These are phyloP conservation scores for Sciurus vulgaris DNA, from an alignment of 2,797 vertebrate genomes.

Conservation along the genomic window DNA sequence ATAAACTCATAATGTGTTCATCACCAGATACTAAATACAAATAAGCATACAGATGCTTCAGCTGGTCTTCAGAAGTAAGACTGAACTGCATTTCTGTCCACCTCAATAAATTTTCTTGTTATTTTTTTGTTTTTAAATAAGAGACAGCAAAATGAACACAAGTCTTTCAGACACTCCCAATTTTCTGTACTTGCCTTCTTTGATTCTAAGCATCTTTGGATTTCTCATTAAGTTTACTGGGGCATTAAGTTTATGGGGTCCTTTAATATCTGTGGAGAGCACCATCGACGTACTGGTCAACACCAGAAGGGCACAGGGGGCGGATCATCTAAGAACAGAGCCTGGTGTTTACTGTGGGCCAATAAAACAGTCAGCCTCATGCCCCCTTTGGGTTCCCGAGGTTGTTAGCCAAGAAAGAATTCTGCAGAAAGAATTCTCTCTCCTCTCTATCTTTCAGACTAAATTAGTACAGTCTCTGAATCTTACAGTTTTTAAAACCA, in stretches of 20 bases:
- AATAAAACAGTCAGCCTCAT: slow-evolving; percentile 53
- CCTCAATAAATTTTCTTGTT: background rate
- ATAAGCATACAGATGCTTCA: background rate
- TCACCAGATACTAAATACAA: background rate
- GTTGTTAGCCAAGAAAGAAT: background rate
- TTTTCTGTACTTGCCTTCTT: slow-evolving; percentile 35
- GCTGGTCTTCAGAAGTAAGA: background rate
- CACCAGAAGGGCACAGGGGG: background rate
- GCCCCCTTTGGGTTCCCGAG: slow-evolving; percentile 43
- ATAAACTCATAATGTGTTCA: slow-evolving; percentile 28
- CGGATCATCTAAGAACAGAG: background rate
- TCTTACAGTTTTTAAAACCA: slow-evolving; percentile 47
- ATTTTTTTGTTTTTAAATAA: slow-evolving; percentile 9
- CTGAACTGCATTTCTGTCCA: background rate
- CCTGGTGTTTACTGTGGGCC: slow-evolving; percentile 24
- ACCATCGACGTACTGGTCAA: background rate
- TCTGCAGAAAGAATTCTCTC: slow-evolving; percentile 28
- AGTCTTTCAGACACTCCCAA: background rate
- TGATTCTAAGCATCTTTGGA: slow-evolving; percentile 36
- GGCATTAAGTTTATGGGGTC: slow-evolving; percentile 60
- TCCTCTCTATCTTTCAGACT: slow-evolving; percentile 24
- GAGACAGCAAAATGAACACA: slow-evolving; percentile 20
- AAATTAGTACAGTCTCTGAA: slow-evolving; percentile 29
- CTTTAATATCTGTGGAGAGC: slow-evolving; percentile 59
- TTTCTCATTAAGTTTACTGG: slow-evolving; percentile 66